Evolutionary conservation across 2,797 vertebrate species (phyloP).

Genomic region (Muscicapa striata): DNA sequence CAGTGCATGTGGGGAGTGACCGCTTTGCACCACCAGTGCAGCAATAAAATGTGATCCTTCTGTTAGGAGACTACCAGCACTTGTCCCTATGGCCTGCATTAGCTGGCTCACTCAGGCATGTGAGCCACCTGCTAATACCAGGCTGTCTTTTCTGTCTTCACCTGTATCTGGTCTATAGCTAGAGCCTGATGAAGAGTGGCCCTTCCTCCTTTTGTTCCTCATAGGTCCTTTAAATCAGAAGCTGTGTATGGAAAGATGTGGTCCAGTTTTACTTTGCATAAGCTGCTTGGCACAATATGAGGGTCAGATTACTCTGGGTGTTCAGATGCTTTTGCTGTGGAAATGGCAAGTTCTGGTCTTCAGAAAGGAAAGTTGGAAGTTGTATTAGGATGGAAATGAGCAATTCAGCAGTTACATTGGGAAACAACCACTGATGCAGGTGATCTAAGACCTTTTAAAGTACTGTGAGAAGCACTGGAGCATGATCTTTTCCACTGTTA

Average conservation of each 20-base stretch:
- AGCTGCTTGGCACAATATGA: neutral
- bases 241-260: neutral
- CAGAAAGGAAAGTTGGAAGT: constrained; percentile 32
- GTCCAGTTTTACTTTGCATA: neutral
- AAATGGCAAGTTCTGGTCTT: neutral
- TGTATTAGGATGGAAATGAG: neutral
- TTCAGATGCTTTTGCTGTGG: neutral
- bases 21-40: neutral
- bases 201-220: neutral
- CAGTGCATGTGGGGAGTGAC: accelerated
- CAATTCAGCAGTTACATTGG: neutral
- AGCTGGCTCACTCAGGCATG: neutral
- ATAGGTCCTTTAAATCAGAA: neutral
- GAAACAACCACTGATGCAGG: neutral
- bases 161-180: neutral
- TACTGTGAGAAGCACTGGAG: neutral
- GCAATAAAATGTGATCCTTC: neutral
- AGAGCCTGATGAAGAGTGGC: neutral
- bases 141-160: neutral
- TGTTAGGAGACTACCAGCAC: neutral
- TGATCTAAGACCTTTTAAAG: constrained; percentile 33
- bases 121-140: neutral
- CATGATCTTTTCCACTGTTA: neutral
- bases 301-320: neutral
- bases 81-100: neutral